Base-by-base conservation (phyloP, 2,888 invertebrate genomes). In the Eulithis testata region DNA sequence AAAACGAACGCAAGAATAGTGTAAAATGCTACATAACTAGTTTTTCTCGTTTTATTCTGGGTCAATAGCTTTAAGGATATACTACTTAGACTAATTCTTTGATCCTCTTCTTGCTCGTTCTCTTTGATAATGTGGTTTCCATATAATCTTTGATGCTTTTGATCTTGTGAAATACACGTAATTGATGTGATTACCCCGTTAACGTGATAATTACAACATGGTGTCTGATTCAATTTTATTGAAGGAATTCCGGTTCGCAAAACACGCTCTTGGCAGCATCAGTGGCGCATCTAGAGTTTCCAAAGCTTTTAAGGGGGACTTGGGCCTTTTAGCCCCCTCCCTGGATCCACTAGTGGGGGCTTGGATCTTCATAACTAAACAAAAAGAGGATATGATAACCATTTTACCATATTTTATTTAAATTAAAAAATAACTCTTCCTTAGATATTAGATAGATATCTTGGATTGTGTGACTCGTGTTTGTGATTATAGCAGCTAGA, bases 181-280 rank as follows among this genome's bases (percentile, higher is more conserved):
- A 52, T 45, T 45, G 36, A 60, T 45, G 45, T 60, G 45, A 53
- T 53, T 60, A 60, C 44, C 44, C 44, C 9, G 43, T 60, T 37
- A 53, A n/a, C 53, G 14, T 11, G 14, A 4, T 60, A 45, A 53
- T 37, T 60, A 53, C 7, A 14, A 12, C 12, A 37, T 37, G 51
- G n/a, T 31, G 8, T 9, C 9, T 6, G 5, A 54, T 54, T 52
- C 4, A 7, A 52, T 8, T 52, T 52, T 14, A 54, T 36, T 54
- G 37, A 40, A 52, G 6, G 9, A 37, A 37, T 11, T 31, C 31
- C 3, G 4, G 36, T 51, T 4, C 31, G 31, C 31, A 3, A 21
- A 31, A 31, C 3, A 31, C 31, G 31, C 31, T 31, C 6, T 31
- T 31, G 4, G 3, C 21, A 21, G 21, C 21, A 21, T 21, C 21